These are phyloP conservation scores for Heliconius congener DNA, from an alignment of 1,140 invertebrate species.

Conservation along the genomic window DNA sequence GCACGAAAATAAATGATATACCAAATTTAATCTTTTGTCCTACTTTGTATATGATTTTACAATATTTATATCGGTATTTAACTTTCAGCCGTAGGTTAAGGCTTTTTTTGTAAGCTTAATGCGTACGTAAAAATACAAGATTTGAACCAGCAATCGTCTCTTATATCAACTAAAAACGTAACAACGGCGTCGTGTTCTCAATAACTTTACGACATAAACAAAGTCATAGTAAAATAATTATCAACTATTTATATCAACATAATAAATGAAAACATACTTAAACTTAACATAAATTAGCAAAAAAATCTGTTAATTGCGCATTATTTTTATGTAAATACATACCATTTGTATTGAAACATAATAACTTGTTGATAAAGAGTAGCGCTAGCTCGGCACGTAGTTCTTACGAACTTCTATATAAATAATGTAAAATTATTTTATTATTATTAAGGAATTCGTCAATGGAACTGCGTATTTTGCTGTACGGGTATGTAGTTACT, in stretches of 20 bases:
- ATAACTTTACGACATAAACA: not conserved
- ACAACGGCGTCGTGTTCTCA: not conserved
- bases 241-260: not conserved
- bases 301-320: not conserved
- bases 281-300: not conserved
- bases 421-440: not conserved
- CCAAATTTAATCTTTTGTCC: not conserved
- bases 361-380: conserved; percentile 9
- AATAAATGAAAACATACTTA: not conserved
- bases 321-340: not conserved
- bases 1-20: not conserved
- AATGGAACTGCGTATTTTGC: not conserved
- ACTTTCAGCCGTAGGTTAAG: too few relatives aligned
- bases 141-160: too few relatives aligned
- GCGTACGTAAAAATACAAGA: too few relatives aligned
- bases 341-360: conserved; percentile 14
- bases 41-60: not conserved
- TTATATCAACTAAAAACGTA: not conserved
- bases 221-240: not conserved
- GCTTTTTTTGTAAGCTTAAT: too few relatives aligned
- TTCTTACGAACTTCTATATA: not conserved
- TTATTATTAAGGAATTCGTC: conserved; percentile 8
- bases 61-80: too few relatives aligned
- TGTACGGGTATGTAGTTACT: not conserved
- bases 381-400: conserved; percentile 1